phyloP scores from a whole-genome alignment of 2,797 vertebrate genomes.

The Lepus oiostolus region DNA sequence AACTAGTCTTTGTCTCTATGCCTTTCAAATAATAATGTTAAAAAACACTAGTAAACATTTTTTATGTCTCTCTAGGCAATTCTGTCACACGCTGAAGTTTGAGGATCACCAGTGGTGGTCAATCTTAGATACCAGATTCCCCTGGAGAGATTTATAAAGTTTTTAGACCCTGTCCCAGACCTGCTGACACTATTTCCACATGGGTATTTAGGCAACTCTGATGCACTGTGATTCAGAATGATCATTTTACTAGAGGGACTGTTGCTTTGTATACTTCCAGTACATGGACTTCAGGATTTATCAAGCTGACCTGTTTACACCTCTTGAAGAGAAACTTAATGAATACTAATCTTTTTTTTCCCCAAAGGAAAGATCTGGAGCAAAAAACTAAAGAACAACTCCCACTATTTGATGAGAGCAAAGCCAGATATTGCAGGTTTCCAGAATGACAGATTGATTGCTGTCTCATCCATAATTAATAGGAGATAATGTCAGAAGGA shows the following conservation, averaged over 20 bases:
- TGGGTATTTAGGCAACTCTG: not conserved
- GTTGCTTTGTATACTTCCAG: not conserved
- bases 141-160: not conserved
- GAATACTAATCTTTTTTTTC: slow-evolving; percentile 43
- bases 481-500: slow-evolving; percentile 45
- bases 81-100: not conserved
- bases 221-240: not conserved
- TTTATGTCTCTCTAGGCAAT: not conserved
- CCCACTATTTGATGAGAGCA: slow-evolving; percentile 28
- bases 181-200: not conserved
- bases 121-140: not conserved
- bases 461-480: slow-evolving; percentile 68
- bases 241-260: slow-evolving; percentile 3
- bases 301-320: not conserved
- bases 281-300: not conserved
- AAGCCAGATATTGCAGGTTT: slow-evolving; percentile 14
- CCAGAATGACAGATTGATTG: slow-evolving; percentile 58
- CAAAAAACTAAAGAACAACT: slow-evolving; percentile 35
- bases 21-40: no score
- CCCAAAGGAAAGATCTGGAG: not conserved
- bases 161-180: not conserved
- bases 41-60: not conserved
- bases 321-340: slow-evolving; percentile 37
- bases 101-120: not conserved
- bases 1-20: no score